Conservation (phyloP, 1,140 invertebrate species). For the Oryctes rhinoceros region DNA sequence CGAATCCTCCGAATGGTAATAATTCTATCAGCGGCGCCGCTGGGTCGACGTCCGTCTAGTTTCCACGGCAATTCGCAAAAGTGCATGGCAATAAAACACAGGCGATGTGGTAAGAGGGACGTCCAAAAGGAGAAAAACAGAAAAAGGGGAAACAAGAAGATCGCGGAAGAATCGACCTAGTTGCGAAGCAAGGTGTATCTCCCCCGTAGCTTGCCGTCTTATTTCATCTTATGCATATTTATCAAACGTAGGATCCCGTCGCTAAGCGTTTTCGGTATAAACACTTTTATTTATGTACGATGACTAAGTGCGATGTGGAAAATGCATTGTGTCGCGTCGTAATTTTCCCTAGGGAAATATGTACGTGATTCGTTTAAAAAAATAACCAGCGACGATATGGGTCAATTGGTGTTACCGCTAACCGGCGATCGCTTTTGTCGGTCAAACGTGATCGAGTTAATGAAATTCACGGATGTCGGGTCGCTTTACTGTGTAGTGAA, state of each 20-base stretch:
- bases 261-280: neutral
- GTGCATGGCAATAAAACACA: constrained; percentile 9
- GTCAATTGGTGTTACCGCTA: neutral
- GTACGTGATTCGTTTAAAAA: neutral
- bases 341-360: neutral
- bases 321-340: too few relatives aligned
- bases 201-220: neutral
- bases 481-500: neutral
- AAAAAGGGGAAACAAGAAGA: too few relatives aligned
- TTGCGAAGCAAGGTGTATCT: neutral
- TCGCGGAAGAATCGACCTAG: neutral
- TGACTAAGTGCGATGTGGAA: neutral
- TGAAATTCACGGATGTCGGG: neutral
- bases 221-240: neutral
- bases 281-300: neutral
- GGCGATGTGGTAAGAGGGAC: neutral
- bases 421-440: neutral
- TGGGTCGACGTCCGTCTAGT: constrained; percentile 14
- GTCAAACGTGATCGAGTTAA: neutral
- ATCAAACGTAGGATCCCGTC: neutral
- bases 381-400: neutral
- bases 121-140: neutral
- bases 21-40: constrained; percentile 17
- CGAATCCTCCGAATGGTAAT: constrained; percentile 16
- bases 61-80: constrained; percentile 29